phyloP scores from a whole-genome alignment of 2,113 vertebrate species.

The Aegithalos caudatus region DNA sequence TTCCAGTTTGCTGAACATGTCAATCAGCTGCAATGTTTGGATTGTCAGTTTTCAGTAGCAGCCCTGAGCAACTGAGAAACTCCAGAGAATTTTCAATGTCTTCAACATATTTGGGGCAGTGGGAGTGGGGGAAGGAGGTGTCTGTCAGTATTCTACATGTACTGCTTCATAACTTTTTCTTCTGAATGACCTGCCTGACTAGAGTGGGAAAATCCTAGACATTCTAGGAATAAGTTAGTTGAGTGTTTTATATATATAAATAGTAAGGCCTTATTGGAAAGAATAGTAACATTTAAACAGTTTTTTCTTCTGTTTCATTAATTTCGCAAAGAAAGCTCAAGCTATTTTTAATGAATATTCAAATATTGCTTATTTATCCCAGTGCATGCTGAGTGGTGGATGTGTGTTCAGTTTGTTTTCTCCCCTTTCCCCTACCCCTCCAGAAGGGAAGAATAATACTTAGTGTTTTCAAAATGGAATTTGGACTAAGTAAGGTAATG shows the following conservation, averaged over 20 bases:
- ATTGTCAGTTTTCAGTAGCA: not conserved
- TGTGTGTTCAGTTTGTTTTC: not conserved
- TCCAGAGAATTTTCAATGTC: not conserved
- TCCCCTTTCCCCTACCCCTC: rapidly evolving
- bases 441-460: not conserved
- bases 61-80: not conserved
- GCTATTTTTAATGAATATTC: not conserved
- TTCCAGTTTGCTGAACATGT: not conserved
- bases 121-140: no score
- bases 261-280: not conserved
- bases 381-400: not conserved
- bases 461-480: not conserved
- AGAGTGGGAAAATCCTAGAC: not conserved
- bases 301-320: not conserved
- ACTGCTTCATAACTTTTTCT: not conserved
- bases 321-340: not conserved
- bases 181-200: not conserved
- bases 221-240: not conserved
- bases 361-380: not conserved
- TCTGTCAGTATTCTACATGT: not conserved
- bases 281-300: not conserved
- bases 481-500: not conserved
- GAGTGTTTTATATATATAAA: not conserved
- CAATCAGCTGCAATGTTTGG: rapidly evolving
- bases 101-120: not conserved